Evolutionary conservation across 2,113 vertebrate genomes (phyloP), one percentile per base, ranked within the genome.

Genomic region (Chelonoidis abingdonii): DNA sequence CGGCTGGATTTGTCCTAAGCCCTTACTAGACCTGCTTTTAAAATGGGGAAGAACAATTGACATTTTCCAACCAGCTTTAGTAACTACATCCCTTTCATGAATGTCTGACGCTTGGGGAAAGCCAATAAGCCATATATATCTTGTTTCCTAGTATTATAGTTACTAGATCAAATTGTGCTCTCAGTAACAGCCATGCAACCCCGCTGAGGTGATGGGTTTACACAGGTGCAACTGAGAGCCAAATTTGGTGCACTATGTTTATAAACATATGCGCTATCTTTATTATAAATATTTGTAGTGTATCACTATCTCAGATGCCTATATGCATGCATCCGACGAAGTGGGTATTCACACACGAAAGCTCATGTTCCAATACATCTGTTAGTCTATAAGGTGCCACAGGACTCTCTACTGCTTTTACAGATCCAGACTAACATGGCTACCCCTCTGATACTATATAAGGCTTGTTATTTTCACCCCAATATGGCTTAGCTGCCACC

Each of bases 81-180:
- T 75, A 92, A 41, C 49, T 79, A 87, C 21, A 93, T 38, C 0
- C 0, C 6, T 95, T 97, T 92, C 27, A 75, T 8, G 17, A 52
- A 84, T 82, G 89, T 89, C 6, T 80, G 72, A 27, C 84, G 78
- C 91, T 87, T 62, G 53, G 53, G 31, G 89, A 95, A 78, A 83
- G 93, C 86, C 38, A n/a, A 54, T 52, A 54, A 91, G 69, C 7
- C 4, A 54, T 22, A 14, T 52, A 52, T 92, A 27, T 54, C 16
- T 87, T 92, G n/a, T 82, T 96, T 97, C 83, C 41, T 27, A 81
- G 29, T 16, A 72, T n/a, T 80, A 3, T 6, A 29, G 8, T 53
- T 31, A 31, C 5, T 57, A 21, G 0, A 0, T 89, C 50, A 59
- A 59, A 57, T 65, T 87, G 8, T 93, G 27, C 25, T 95, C 56